Evolutionary conservation across 2,797 vertebrate genomes (phyloP), one percentile per base, ranked within the genome.

Genomic region (Glyptemys insculpta): DNA sequence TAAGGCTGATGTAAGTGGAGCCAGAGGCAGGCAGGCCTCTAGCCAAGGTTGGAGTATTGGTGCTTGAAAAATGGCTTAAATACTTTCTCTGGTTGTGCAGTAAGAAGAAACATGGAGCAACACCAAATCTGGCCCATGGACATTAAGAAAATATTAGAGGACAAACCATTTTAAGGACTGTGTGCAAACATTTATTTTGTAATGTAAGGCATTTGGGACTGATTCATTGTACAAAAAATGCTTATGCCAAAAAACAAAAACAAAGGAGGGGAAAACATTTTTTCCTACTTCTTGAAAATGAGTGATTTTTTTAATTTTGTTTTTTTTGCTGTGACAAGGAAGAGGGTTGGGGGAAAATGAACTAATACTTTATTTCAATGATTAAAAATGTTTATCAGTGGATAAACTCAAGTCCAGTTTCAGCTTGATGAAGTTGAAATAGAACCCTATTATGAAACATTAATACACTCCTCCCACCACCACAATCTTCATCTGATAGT

Each of bases 291-390:
- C 96, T 97, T 97, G 96, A 97, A 96, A 97, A 97, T 97, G 94
- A 97, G 95, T 97, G 96, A 96, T 96, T 96, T 96, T 97, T 68
- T 68, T 37, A 15, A n/a, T 68, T 68, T 16, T 25, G 10, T 44
- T 47, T 78, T 78, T 78, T 97, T 97, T 96, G 94, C 93, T 92
- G 93, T 95, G 95, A 95, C 96, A 97, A 96, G 96, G 74, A 94
- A 85, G 96, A 87, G 52, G 54, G 19, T 41, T 72, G 21, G 37
- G 41, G 94, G 86, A 94, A 96, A 97, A 97, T 95, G 95, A 95
- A 96, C 96, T 91, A 92, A 97, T 97, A 96, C 97, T 97, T 96
- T 96, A 94, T 95, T 97, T 97, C 95, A 94, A 88, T 96, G 91
- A 96, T 96, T 96, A 96, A 97, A 97, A 95, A 95, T 95, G 92